Conservation (phyloP, 2,113 vertebrate species). For the Chamaea fasciata region DNA sequence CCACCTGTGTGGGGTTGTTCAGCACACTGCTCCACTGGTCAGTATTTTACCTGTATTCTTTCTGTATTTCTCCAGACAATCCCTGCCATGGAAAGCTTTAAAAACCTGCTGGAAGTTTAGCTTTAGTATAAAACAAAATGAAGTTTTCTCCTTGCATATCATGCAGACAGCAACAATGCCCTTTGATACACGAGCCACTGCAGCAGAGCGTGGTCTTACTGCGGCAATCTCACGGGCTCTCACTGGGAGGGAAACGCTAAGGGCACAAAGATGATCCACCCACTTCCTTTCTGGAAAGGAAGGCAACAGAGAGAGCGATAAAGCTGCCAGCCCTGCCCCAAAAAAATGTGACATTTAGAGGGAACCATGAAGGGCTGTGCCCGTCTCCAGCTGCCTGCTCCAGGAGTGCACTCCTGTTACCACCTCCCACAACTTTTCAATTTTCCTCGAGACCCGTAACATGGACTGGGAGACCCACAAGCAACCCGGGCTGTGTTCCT, state of each 20-base stretch:
- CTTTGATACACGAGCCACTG: not conserved
- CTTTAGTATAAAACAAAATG: not conserved
- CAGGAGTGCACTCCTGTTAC: not conserved
- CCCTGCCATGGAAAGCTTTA: not conserved
- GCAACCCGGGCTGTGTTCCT: not conserved
- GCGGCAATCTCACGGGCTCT: not conserved
- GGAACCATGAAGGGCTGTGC: not conserved
- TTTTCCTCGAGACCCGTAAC: not conserved
- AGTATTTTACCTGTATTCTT: not conserved
- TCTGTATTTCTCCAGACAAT: not conserved
- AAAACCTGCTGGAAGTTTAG: not conserved
- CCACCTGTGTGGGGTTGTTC: not conserved
- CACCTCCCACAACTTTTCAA: not conserved
- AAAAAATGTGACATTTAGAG: not conserved
- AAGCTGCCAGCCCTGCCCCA: not conserved
- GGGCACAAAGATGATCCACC: not conserved
- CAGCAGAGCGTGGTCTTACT: not conserved
- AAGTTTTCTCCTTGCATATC: not conserved
- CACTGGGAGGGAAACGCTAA: not conserved
- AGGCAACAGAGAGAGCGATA: not conserved
- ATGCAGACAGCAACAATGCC: not conserved
- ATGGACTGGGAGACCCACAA: not conserved
- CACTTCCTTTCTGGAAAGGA: not conserved
- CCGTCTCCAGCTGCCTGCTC: not conserved
- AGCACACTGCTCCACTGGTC: not conserved